phyloP scores from a whole-genome alignment of 2,888 invertebrate genomes.

The Macropis europaea region DNA sequence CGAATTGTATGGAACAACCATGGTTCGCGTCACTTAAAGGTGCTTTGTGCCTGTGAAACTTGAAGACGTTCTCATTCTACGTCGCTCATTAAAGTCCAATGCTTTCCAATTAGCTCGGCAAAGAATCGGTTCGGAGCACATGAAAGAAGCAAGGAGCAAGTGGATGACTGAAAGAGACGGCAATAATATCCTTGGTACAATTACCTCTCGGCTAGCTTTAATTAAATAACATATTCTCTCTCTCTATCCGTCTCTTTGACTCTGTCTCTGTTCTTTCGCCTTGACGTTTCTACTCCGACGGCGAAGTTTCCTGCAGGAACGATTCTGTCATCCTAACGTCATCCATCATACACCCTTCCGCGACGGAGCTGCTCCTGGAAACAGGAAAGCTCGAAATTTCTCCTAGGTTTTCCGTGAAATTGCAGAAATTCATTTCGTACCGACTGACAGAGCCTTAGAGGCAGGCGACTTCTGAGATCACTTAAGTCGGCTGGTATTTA shows the following conservation, averaged over 20 bases:
- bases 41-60: background rate
- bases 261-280: too few relatives aligned
- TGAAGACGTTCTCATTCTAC: constrained; percentile 2
- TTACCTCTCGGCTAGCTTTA: constrained; percentile 51
- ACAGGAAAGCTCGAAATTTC: background rate
- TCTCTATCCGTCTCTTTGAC: background rate
- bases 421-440: background rate
- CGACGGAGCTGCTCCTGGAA: background rate
- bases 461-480: too few relatives aligned
- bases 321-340: constrained; percentile 12
- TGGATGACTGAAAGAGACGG: constrained; percentile 14
- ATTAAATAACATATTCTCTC: constrained; percentile 60
- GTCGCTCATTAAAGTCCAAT: constrained; percentile 41
- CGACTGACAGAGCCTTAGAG: too few relatives aligned
- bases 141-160: constrained; percentile 5
- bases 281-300: background rate
- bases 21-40: background rate
- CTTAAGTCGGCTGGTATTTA: too few relatives aligned
- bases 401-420: background rate
- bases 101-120: constrained; percentile 49
- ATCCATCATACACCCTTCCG: constrained; percentile 4
- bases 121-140: constrained; percentile 28
- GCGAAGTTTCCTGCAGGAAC: constrained; percentile 14
- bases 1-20: background rate
- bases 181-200: constrained; percentile 45